A percentile compares a stretch with the other conserved stretches of the same genome.
Conservation (phyloP, 2,888 invertebrate species). For the Balanococcus diminutus region DNA sequence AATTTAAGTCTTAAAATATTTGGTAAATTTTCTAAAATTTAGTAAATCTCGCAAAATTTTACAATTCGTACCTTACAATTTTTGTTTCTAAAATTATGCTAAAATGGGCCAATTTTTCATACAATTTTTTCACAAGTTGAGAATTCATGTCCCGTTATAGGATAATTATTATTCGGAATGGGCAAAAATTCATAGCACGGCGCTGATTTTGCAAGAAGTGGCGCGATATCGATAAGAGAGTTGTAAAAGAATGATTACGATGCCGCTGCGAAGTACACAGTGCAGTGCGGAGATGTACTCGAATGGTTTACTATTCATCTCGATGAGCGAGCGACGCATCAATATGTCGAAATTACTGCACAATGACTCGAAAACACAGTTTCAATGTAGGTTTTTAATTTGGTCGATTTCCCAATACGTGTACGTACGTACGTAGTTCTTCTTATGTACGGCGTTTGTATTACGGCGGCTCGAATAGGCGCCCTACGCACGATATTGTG, state of each 20-base stretch:
- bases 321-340: too few relatives aligned
- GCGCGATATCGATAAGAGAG: background rate
- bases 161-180: too few relatives aligned
- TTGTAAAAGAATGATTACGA: background rate
- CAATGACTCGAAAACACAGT: slow-evolving; percentile 47
- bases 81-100: too few relatives aligned
- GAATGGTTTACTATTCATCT: background rate
- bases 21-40: too few relatives aligned
- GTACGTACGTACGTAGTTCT: background rate
- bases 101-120: too few relatives aligned
- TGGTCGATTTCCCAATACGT: slow-evolving; percentile 48
- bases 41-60: too few relatives aligned
- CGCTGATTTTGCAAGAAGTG: background rate
- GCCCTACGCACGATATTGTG: slow-evolving; percentile 52
- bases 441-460: background rate
- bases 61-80: too few relatives aligned
- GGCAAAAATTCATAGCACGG: too few relatives aligned
- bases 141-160: too few relatives aligned
- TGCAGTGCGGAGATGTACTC: background rate
- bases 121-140: too few relatives aligned
- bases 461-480: slow-evolving; percentile 43
- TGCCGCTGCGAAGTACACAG: background rate
- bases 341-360: slow-evolving; percentile 48
- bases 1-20: too few relatives aligned
- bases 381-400: slow-evolving; percentile 52